phyloP scores from a whole-genome alignment of 2,113 vertebrate species.

The Tragelaphus strepsiceros region DNA sequence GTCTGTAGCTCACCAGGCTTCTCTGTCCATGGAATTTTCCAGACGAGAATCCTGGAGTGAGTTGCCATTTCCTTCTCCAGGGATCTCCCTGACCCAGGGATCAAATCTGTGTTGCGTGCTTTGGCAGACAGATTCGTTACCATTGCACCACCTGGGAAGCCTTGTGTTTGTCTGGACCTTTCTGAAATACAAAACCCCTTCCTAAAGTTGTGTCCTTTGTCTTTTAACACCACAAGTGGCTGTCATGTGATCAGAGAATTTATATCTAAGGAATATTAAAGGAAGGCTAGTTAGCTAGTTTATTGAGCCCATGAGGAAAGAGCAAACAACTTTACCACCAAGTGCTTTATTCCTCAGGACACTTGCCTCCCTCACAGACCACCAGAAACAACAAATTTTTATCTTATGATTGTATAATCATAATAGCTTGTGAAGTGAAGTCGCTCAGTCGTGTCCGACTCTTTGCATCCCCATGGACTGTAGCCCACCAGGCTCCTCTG shows the following conservation, averaged over 20 bases:
- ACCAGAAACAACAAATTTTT: neutral
- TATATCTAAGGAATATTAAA: neutral
- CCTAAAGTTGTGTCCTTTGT: neutral
- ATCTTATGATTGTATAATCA: neutral
- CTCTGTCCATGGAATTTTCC: neutral
- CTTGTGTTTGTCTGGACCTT: neutral
- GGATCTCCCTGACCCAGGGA: neutral
- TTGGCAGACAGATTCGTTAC: neutral
- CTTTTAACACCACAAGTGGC: neutral
- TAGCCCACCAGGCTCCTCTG: too few species aligned
- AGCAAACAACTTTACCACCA: neutral
- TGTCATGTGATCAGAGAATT: neutral
- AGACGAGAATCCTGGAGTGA: neutral
- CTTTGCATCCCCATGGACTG: too few species aligned
- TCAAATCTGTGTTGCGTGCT: neutral
- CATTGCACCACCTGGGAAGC: neutral
- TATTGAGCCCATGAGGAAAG: neutral
- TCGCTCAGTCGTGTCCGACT: too few species aligned
- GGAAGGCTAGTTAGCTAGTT: neutral
- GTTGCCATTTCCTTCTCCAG: neutral
- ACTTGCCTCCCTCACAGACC: neutral
- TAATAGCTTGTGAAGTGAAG: neutral
- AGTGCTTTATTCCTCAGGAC: neutral
- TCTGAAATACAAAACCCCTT: neutral
- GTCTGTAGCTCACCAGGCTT: neutral